These are phyloP conservation scores for Drosophila greeni DNA, from an alignment of 2,888 invertebrate species.

Conservation along the genomic window DNA sequence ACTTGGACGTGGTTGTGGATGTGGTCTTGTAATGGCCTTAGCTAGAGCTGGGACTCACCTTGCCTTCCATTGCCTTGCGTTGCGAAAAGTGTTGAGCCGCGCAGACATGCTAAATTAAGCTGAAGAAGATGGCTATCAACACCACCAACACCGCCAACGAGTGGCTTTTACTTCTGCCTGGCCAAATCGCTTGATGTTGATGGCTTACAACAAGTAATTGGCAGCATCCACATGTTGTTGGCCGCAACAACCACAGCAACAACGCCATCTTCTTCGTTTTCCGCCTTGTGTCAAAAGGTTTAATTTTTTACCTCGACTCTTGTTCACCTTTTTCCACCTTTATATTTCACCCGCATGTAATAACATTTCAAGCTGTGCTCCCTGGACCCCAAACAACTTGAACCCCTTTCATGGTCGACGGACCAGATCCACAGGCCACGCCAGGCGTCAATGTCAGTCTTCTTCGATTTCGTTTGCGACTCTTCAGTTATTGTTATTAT, in stretches of 20 bases:
- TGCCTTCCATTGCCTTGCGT: conserved; percentile 2
- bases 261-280: conserved; percentile 52
- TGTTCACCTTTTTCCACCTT: conserved; percentile 4
- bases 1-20: conserved; percentile 2
- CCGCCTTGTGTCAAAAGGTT: conserved; percentile 71
- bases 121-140: conserved; percentile 74
- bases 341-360: conserved; percentile 49
- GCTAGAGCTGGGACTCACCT: conserved; percentile 6
- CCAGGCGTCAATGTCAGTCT: conserved; percentile 66
- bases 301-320: conserved; percentile 56
- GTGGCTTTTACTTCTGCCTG: conserved; percentile 32
- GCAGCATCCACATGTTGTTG: conserved; percentile 68
- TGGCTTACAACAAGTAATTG: conserved; percentile 73
- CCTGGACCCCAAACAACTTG: conserved; percentile 59
- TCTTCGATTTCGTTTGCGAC: conserved; percentile 61
- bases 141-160: conserved; percentile 57
- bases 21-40: conserved; percentile 15
- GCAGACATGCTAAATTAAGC: conserved; percentile 73
- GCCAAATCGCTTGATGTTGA: conserved; percentile 74
- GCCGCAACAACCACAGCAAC: conserved; percentile 46
- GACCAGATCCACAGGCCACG: conserved; percentile 29
- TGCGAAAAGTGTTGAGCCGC: conserved; percentile 70
- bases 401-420: conserved; percentile 60
- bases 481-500: conserved; percentile 65
- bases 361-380: conserved; percentile 66